Conservation (phyloP, 2,888 invertebrate species). For the Apodemia mormo region DNA sequence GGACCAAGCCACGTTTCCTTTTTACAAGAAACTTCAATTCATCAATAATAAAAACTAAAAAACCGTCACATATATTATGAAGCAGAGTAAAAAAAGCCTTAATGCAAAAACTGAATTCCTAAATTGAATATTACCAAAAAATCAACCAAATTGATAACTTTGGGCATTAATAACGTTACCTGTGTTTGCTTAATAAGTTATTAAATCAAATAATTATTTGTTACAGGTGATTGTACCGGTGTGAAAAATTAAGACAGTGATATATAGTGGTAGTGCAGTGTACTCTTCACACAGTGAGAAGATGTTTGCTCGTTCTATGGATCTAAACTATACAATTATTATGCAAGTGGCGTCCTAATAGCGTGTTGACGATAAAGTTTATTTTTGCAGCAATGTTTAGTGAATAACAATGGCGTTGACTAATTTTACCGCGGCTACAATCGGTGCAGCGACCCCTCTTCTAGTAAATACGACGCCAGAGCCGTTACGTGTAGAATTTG, state of each 20-base stretch:
- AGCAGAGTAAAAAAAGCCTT: too few species aligned
- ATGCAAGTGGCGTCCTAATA: slow-evolving; percentile 62
- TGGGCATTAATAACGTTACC: too few species aligned
- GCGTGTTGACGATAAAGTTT: slow-evolving; percentile 50
- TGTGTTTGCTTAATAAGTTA: neutral
- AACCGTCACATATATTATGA: too few species aligned
- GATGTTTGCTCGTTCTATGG: slow-evolving; percentile 39
- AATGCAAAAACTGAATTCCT: too few species aligned
- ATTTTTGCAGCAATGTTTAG: slow-evolving; percentile 58
- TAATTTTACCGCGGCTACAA: slow-evolving; percentile 68
- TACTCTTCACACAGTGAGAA: slow-evolving; percentile 56
- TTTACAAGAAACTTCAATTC: too few species aligned
- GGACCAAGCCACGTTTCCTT: too few species aligned
- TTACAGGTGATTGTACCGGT: slow-evolving; percentile 57
- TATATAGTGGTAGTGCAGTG: slow-evolving; percentile 58
- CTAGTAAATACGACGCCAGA: slow-evolving; percentile 52
- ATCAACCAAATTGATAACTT: too few species aligned
- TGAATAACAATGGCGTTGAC: slow-evolving; percentile 70
- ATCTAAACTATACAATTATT: slow-evolving; percentile 42
- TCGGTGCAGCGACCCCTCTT: slow-evolving; percentile 60
- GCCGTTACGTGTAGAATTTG: slow-evolving; percentile 61
- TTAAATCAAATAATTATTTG: slow-evolving; percentile 37
- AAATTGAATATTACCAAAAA: too few species aligned
- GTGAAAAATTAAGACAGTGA: slow-evolving; percentile 47
- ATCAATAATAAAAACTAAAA: too few species aligned